Base-by-base conservation (phyloP, 2,797 vertebrate species). In the Cyclopterus lumpus region DNA sequence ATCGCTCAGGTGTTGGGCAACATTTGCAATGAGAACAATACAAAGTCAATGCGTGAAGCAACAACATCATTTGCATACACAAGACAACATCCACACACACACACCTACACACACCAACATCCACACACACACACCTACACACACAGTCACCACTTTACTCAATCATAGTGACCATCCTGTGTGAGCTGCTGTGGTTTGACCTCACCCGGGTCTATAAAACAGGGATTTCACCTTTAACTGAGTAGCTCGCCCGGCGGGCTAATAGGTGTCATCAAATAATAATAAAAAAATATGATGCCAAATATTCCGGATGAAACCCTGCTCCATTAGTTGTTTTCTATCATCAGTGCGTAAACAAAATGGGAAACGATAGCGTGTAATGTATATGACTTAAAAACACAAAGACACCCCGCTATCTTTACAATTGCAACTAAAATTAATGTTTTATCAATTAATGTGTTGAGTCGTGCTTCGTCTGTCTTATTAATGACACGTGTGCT, bases 201-300 rank as follows among this genome's bases (percentile, higher is more conserved):
- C 18, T 74, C 12, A 1, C 36, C 9, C 3, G 0, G 2, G 20
- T 71, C 40, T 40, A 67, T 36, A 59, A 71, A 71, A 63, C 22
- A 70, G 32, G 26, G 60, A 60, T 68, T 62, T 51, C 55, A 28
- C n/a, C 60, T 51, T 66, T 11, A 6, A 22, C 51, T 30, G 12
- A 42, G 36, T 3, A 40, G 65, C 57, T 64, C 38, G 49, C 9
- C 67, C 75, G 4, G 49, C 6, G 59, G 73, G 40, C 15, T 76
- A 42, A 79, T 38, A 3, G 54, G 30, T 18, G 72, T 58, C 58
- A 32, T 53, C 51, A 38, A 40, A 40, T 58, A 32, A 48, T 0
- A 30, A 18, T 15, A 55, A 32, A 54, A 15, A 28, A n/a, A 77
- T 15, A 60, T 28, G 22, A 72, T 44, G 66, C 20, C 10, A 55